phyloP scores from a whole-genome alignment of 2,888 invertebrate genomes.

The Barypeithes pellucidus region DNA sequence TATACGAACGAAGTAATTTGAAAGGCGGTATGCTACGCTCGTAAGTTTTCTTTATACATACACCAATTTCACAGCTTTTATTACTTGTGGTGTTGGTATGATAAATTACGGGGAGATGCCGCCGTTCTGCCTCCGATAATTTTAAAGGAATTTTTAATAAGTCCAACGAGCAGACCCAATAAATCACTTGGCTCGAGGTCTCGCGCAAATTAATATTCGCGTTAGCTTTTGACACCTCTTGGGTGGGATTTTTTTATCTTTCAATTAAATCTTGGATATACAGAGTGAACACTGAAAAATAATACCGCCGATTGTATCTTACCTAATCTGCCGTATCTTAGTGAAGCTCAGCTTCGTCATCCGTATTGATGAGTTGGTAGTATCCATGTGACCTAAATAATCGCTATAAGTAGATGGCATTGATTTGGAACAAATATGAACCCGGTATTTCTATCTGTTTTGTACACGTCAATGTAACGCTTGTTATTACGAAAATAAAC shows the following conservation, averaged over 20 bases:
- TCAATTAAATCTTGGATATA: slow-evolving; percentile 28
- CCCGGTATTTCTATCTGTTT: no score
- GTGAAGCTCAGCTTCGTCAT: no score
- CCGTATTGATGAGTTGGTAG: no score
- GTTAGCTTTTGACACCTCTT: slow-evolving; percentile 34
- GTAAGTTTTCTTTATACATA: slow-evolving; percentile 19
- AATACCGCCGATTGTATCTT: no score
- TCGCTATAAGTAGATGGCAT: no score
- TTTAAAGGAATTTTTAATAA: slow-evolving; percentile 52
- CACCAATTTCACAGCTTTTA: slow-evolving; percentile 19
- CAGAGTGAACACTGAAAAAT: no score
- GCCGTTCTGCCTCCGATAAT: slow-evolving; percentile 37
- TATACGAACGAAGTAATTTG: background rate
- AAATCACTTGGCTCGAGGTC: slow-evolving; percentile 47
- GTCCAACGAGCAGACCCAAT: slow-evolving; percentile 47
- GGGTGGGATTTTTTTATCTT: slow-evolving; percentile 27
- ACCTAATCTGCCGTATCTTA: no score
- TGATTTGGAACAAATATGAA: no score
- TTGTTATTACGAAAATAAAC: no score
- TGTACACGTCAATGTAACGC: no score
- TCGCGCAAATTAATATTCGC: slow-evolving; percentile 44
- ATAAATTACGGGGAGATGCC: slow-evolving; percentile 38
- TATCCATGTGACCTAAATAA: no score
- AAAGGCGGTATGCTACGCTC: background rate
- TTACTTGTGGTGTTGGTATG: slow-evolving; percentile 23